Base-by-base conservation (phyloP, 2,113 vertebrate species). In the Oreotrochilus melanogaster region DNA sequence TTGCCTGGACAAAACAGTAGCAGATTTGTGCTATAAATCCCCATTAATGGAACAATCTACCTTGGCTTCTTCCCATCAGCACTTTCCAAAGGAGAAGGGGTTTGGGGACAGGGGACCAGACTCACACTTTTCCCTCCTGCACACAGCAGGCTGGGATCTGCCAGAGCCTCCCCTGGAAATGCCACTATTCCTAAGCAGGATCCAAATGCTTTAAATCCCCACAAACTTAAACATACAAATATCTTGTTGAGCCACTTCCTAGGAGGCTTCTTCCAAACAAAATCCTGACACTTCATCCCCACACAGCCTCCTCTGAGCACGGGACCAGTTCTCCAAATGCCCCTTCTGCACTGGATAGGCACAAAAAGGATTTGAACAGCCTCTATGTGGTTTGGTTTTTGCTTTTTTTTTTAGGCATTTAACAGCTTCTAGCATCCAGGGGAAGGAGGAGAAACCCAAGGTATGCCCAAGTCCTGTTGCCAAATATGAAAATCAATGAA, bases 11-110 rank as follows among this genome's bases (percentile, higher is more conserved):
- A 47, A 50, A 95, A 71, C 70, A 64, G 89, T 7, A 61, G 96
- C 61, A 12, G 87, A 65, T 91, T 72, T 85, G 81, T 87, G 81
- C 89, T 50, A 39, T 58, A 69, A 96, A 94, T 65, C 85, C 95
- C 81, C 33, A 6, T 45, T 33, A 79, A 85, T 53, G 88, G 74
- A 53, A 42, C 74, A 3, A 37, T 53, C 70, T 39, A 33, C 1
- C 0, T 5, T 27, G 78, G 89, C 92, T 61, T 18, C 2, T 53
- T 92, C 88, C 90, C 66, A 1, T 48, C 10, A 76, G 72, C 62
- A 18, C 58, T 78, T 70, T 70, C 70, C 78, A 51, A 76, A 58
- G 1, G 54, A 64, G 78, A 35, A 42, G 84, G 78, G 31, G 23
- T 19, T 39, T 37, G 43, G 39, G 78, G 33, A 21, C 2, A 2